phyloP scores from a whole-genome alignment of 2,888 invertebrate species.

The Elysia crispata region DNA sequence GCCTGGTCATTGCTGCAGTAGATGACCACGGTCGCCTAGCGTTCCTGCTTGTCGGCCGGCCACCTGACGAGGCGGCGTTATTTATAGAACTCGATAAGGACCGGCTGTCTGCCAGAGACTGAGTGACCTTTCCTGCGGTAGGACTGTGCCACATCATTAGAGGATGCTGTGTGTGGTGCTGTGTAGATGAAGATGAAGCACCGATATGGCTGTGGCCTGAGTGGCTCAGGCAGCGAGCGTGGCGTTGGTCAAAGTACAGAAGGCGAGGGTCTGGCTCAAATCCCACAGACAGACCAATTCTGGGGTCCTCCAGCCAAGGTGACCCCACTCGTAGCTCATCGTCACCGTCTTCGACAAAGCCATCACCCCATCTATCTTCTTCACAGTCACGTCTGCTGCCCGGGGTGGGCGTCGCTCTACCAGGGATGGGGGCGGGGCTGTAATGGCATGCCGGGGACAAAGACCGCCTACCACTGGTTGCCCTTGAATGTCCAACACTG shows the following conservation, averaged over 20 bases:
- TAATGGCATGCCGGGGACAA: too few species aligned
- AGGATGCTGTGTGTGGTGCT: neutral
- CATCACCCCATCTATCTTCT: too few species aligned
- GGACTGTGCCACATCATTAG: neutral
- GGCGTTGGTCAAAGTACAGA: neutral
- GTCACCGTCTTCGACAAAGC: too few species aligned
- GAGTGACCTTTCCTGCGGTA: neutral
- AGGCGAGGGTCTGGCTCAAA: neutral
- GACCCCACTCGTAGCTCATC: neutral
- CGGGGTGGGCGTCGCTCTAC: too few species aligned
- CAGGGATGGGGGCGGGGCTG: too few species aligned
- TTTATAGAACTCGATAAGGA: neutral
- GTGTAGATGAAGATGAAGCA: too few species aligned
- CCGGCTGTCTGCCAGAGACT: neutral
- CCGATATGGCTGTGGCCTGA: too few species aligned
- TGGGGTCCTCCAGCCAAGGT: neutral
- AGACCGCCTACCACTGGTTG: too few species aligned
- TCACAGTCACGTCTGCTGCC: too few species aligned
- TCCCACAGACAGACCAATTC: neutral
- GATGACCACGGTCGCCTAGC: neutral
- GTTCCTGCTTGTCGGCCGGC: neutral
- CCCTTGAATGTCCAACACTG: too few species aligned
- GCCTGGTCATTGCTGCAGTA: too few species aligned
- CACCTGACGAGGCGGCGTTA: neutral
- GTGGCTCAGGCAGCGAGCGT: neutral